Base-by-base conservation (phyloP, 2,113 vertebrate species). In the Amazona vittata region DNA sequence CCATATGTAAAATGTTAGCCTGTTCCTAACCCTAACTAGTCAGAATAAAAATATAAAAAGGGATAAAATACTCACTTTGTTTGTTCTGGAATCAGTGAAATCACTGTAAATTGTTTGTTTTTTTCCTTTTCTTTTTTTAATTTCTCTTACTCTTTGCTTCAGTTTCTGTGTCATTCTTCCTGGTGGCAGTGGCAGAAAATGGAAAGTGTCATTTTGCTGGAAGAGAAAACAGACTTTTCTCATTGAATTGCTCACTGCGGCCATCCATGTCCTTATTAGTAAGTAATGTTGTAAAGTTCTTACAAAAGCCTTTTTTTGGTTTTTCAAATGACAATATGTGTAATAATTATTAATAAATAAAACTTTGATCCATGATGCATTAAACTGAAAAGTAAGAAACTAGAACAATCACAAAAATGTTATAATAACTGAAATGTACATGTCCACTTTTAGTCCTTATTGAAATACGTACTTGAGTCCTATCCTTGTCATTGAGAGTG, bases 151-250 rank as follows among this genome's bases (percentile, higher is more conserved):
- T 79, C 18, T 83, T 82, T 93, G 8, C 75, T 49, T 94, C 57
- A 44, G 8, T 86, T 92, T 94, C 29, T 44, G 8, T 93, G 57
- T 62, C 47, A 47, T 89, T 91, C 74, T 82, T 94, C 31, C 37
- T 83, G 44, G 33, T 82, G 41, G 37, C 35, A 64, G 67, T 64
- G 43, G 44, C 35, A 96, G 80, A 93, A 95, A 95, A 78, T 63
- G 41, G 78, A 86, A 96, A 91, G 59, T 7, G 1, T 83, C 44
- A 70, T 95, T 95, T 90, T 74, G 14, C 41, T 76, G 67, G 52
- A 87, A 88, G 21, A 82, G 57, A 84, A 91, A 83, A 31, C 28
- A 71, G 18, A 59, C 15, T 91, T 91, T 90, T 89, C 62, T 85
- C 49, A 79, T 65, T 90, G 70, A 96, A 79, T 79, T 87, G 22